These are phyloP conservation scores for Scaptodrosophila lebanonensis DNA, from an alignment of 1,140 invertebrate genomes.

Conservation along the genomic window DNA sequence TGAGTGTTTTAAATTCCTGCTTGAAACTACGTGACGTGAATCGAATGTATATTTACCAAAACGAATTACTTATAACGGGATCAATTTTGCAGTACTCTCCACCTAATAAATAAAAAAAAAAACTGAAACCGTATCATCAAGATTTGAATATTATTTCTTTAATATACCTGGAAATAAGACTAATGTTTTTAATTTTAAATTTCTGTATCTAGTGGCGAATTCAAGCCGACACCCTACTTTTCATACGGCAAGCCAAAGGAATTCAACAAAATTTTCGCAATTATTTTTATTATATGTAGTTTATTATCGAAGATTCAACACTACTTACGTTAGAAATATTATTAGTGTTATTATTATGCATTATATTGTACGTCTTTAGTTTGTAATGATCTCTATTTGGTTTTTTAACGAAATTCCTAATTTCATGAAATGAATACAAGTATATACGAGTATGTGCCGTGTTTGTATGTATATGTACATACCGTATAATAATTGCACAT, in stretches of 20 bases:
- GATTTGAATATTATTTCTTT: constrained; percentile 10
- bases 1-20: no score
- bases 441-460: constrained; percentile 28
- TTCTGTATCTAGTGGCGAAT: no score
- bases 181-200: no score
- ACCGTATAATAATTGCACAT: constrained; percentile 66
- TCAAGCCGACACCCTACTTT: no score
- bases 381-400: constrained; percentile 15
- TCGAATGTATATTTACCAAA: no score
- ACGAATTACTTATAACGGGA: no score
- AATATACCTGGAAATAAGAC: no score
- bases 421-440: constrained; percentile 64
- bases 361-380: constrained; percentile 48
- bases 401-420: constrained; percentile 60
- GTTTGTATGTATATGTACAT: constrained; percentile 30
- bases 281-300: constrained; percentile 33
- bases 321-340: constrained; percentile 72
- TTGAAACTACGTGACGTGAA: no score
- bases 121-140: no score
- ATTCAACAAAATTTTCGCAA: background rate
- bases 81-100: no score
- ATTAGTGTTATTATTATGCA: constrained; percentile 61
- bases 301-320: constrained; percentile 72
- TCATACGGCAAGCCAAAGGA: background rate
- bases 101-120: no score